Base-by-base conservation (phyloP, 2,113 vertebrate species). In the Anoplopoma fimbria region DNA sequence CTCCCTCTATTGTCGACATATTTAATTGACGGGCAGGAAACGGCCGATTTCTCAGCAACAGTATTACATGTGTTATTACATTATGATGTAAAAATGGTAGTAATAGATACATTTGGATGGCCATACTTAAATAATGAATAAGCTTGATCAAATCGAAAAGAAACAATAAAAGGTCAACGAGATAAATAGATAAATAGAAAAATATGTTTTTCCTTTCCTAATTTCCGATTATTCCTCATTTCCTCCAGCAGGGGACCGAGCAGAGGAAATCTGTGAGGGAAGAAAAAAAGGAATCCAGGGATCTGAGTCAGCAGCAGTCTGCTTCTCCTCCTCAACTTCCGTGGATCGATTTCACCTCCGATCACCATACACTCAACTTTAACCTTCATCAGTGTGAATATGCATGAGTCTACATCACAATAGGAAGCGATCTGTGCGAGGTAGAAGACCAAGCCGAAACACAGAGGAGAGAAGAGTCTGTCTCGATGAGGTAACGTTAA, bases 241-340 rank as follows among this genome's bases (percentile, higher is more conserved):
- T 83, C 63, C 29, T 81, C 93, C 93, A 83, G 85, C 73, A 94
- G 92, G 83, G 85, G 90, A 17, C 42, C 53, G n/a, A 79, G 49
- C 31, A 45, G 83, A n/a, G 34, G 19, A 77, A 81, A 83, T 68
- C 36, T 84, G 82, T 61, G 79, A 91, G 85, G 75, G 81, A 71
- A 67, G 71, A 69, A 36, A 80, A 51, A n/a, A 72, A 69, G 5
- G 4, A 64, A 45, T 84, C 69, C 81, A 58, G 71, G 64, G 72
- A 81, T 51, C 78, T 88, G 90, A 91, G 88, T 91, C 89, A 87
- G 84, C 83, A 74, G 78, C 74, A 36, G 62, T 62, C 62, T 29
- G 55, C 33, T 55, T 21, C 58, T 72, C 69, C 45, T 34, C 49
- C 34, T 8, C 55, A 58, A 87, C 88, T 88, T 94, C 91, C 91